Evolutionary conservation across 1,140 invertebrate genomes (phyloP).

Genomic region (Lepidurus arcticus): DNA sequence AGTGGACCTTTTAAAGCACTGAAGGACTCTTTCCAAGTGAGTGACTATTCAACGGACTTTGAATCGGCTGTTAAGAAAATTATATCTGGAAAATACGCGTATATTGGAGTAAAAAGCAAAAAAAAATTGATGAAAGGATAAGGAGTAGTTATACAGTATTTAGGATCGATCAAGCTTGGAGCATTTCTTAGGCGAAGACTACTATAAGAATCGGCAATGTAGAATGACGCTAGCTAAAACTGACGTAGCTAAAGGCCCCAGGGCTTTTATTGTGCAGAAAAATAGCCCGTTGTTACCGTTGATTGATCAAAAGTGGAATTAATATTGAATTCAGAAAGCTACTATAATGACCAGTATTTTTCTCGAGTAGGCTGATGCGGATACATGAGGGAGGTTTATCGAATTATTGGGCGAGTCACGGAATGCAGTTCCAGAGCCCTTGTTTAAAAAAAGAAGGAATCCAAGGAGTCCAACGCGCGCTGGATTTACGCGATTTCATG

Average conservation of each 20-base stretch:
- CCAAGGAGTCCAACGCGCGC: background rate
- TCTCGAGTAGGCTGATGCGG: background rate
- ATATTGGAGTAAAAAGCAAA: background rate
- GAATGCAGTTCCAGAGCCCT: background rate
- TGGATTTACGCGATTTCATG: background rate
- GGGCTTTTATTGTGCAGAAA: slow-evolving; percentile 9
- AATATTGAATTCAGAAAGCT: background rate
- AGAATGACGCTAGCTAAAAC: background rate
- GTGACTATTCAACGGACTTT: background rate
- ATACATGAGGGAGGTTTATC: background rate
- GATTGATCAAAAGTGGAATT: background rate
- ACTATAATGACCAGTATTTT: background rate
- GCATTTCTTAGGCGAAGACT: background rate
- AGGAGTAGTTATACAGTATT: background rate
- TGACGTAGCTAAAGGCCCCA: background rate
- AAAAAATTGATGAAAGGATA: background rate
- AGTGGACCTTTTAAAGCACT: slow-evolving; percentile 11
- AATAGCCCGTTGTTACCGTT: background rate
- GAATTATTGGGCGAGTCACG: background rate
- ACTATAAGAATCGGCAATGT: background rate
- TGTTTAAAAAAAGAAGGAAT: background rate
- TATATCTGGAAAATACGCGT: background rate
- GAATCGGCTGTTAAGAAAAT: background rate
- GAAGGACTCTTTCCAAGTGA: background rate
- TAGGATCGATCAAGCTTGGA: background rate